A percentile compares a stretch with the other conserved stretches of the same genome.
Evolutionary conservation across 1,140 invertebrate genomes (phyloP).

Genomic region (Neomicropteryx cornuta): DNA sequence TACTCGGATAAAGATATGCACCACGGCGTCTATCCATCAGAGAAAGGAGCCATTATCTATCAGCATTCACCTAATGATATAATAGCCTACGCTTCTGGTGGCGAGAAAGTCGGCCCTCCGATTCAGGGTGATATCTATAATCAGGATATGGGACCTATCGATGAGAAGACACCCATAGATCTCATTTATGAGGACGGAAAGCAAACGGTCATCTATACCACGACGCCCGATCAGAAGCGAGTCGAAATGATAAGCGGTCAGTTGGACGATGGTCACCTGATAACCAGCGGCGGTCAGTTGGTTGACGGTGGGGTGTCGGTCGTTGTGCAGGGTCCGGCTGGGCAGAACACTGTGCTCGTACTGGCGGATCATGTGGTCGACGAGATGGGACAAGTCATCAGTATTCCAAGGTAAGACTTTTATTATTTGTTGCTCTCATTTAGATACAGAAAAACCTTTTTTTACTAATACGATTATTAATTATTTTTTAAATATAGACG

Average conservation of each 20-base stretch:
- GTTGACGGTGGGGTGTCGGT: constrained; percentile 35
- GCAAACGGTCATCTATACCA: constrained; percentile 70
- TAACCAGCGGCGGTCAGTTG: constrained; percentile 27
- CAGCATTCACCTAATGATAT: constrained; percentile 37
- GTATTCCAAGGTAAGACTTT: constrained; percentile 32
- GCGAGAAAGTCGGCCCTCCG: constrained; percentile 39
- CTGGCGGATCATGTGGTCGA: constrained; percentile 34
- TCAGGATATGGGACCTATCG: constrained; percentile 48
- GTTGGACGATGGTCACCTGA: constrained; percentile 29
- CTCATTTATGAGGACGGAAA: constrained; percentile 72
- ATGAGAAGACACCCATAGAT: constrained; percentile 61
- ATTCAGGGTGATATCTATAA: constrained; percentile 41
- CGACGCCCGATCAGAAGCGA: constrained; percentile 42
- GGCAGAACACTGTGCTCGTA: constrained; percentile 33
- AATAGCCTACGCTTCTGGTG: constrained; percentile 44
- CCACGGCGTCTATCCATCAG: constrained; percentile 18
- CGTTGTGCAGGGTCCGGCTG: constrained; percentile 33
- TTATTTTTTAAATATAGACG: too few species aligned
- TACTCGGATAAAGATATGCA: constrained; percentile 15
- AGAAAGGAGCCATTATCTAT: constrained; percentile 39
- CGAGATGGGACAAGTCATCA: constrained; percentile 38
- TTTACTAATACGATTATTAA: too few species aligned
- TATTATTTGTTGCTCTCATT: neutral
- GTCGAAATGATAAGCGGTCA: constrained; percentile 41
- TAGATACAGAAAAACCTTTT: too few species aligned